Evolutionary conservation across 2,888 invertebrate genomes (phyloP), one percentile per base, ranked within the genome.

Genomic region (Enoplolaimus lenunculus): DNA sequence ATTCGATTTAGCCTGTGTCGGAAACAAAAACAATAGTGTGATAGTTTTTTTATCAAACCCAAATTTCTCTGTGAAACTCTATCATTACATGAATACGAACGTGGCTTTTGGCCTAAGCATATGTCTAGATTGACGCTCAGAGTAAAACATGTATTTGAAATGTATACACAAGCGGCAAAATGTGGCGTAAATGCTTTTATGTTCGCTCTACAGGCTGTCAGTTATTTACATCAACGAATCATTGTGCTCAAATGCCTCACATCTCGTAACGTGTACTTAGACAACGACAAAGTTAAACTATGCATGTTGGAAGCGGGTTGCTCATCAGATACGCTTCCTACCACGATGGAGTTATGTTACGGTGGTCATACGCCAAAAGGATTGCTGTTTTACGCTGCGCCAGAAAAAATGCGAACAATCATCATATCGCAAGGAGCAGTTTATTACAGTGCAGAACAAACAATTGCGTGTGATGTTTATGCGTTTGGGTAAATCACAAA

Each of bases 181-280:
- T n/a, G n/a, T n/a, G n/a, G n/a, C n/a, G n/a, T n/a, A n/a, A n/a
- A n/a, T n/a, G n/a, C n/a, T n/a, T n/a, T n/a, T n/a, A n/a, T n/a
- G n/a, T n/a, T n/a, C n/a, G n/a, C n/a, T n/a, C n/a, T n/a, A n/a
- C 73, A 80, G 75, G 81, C 79, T 13, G 80, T 84, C 80, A 82
- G 83, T 7, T 84, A 84, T 74, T 77, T 84, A 1, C 84, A 84
- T 75, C 82, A 82, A 69, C 82, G 81, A 72, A 81, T 80, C n/a
- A 81, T 84, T 69, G 78, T 82, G 28, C 80, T 83, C 68, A 76
- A 78, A 29, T 79, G 79, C 68, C 77, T 84, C 59, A 82, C 80
- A 73, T 80, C 83, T 1, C 78, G 78, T 69, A 83, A 83, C 73
- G 79, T 84, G 34, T 82, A 81, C 73, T 75, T 84, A 62, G 81